phyloP scores from a whole-genome alignment of 2,888 invertebrate species.

The Dynastes tityus region DNA sequence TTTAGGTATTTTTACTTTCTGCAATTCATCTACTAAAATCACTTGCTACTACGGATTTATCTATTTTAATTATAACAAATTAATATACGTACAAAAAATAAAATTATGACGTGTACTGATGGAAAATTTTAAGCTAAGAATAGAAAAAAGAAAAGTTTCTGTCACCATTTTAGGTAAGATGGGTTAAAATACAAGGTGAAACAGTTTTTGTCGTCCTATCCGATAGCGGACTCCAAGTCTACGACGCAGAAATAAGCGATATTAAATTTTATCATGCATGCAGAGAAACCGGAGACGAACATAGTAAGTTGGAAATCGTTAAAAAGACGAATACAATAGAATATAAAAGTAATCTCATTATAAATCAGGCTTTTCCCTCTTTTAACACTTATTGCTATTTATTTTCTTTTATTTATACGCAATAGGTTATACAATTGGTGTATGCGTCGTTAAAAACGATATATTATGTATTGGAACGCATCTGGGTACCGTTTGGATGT shows the following conservation, averaged over 20 bases:
- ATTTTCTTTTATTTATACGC: too few relatives aligned
- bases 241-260: conserved; percentile 59
- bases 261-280: conserved; percentile 58
- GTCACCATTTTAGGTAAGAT: conserved; percentile 58
- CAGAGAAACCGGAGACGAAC: conserved; percentile 56
- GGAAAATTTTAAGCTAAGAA: too few relatives aligned
- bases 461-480: conserved; percentile 59
- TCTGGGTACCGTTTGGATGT: conserved; percentile 60
- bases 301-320: conserved; percentile 48
- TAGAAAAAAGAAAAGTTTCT: too few relatives aligned
- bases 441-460: conserved; percentile 58
- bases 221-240: conserved; percentile 61
- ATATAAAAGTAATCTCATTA: not conserved
- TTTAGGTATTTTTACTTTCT: too few relatives aligned
- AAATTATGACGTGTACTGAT: too few relatives aligned
- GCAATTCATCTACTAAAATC: too few relatives aligned
- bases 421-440: conserved; percentile 58
- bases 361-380: not conserved
- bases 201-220: conserved; percentile 60
- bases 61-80: too few relatives aligned
- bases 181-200: conserved; percentile 59
- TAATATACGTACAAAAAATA: too few relatives aligned
- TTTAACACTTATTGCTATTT: not conserved
- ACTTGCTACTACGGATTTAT: too few relatives aligned
- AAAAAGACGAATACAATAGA: too few relatives aligned